Evolutionary conservation across 1,140 invertebrate genomes (phyloP), one percentile per base, ranked within the genome.

Genomic region (Agrypnia vestita): DNA sequence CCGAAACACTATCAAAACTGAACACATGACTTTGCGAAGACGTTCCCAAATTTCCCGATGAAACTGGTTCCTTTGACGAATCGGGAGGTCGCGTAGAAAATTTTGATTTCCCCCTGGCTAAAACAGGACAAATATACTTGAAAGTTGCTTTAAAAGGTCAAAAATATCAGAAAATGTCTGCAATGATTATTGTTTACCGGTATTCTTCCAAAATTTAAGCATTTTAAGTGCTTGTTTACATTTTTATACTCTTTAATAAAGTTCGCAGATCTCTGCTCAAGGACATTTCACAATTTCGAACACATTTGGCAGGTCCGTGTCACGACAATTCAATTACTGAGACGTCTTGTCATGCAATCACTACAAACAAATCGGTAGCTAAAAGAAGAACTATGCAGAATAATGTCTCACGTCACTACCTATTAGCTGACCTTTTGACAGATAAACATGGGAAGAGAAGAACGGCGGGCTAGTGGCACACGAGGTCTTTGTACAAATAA

Each of bases 181-280:
- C 12, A 51, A 71, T 9, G 11, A 51, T 3, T 55, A n/a, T 62
- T 79, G 49, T 79, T 67, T 76, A 83, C 82, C 82, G 12, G 82
- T 64, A 76, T 83, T 83, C 49, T 83, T 83, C 82, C 78, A 83
- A 78, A 83, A 83, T 17, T 83, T 83, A 8, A 83, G 64, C 82
- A 83, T 83, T 62, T 55, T 78, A 61, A 0, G 13, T 9, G 7
- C 11, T 55, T 82, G 81, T 80, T 83, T 80, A 83, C 82, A 83
- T 83, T 73, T 78, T 80, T 73, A 71, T 61, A 0, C 44, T 19
- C 61, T 25, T 46, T 43, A 64, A 51, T 53, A 56, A 51, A 11
- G 43, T 56, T 10, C 67, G 47, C 19, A 4, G 9, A 51, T 49
- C 44, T 49, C 4, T 19, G n/a, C 11, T 51, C 46, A 21, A 71